Evolutionary conservation across 2,113 vertebrate species (phyloP), one percentile per base, ranked within the genome.

Genomic region (Orientallactaga bullata): DNA sequence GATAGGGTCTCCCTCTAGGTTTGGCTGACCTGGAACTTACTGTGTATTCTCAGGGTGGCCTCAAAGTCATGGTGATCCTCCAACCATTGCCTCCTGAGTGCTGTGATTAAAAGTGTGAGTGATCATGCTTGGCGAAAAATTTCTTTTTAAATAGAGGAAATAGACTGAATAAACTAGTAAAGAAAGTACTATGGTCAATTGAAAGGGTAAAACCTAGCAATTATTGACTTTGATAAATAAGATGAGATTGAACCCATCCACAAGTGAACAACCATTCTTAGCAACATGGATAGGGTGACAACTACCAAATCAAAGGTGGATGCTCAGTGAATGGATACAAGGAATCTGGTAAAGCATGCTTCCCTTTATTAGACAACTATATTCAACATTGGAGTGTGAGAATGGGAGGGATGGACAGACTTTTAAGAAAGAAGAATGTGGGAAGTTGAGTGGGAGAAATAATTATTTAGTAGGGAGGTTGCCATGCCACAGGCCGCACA

Each of bases 341-440:
- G 16, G 17, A 58, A 71, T n/a, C 51, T 42, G 76, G 32, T 55
- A 20, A 76, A 61, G 10, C 7, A 23, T 51, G 20, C 60, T 32
- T 13, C 21, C 7, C 11, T 11, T 0, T 23, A n/a, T 2, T 24
- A 55, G 23, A 37, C 74, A 63, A 61, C 9, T 55, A 9, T 55
- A 9, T 21, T 78, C 17, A 9, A 55, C 47, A 55, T 5, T 28
- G 20, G 7, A 60, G 15, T 26, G 4, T 68, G 61, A 77, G 20
- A 12, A 63, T 10, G 3, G 82, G 16, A 63, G 3, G 2, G 17
- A 2, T 28, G 7, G 12, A 47, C 4, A 13, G 11, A 5, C n/a
- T n/a, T n/a, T n/a, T n/a, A n/a, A n/a, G n/a, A n/a, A n/a, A n/a
- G 60, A 79, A 89, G 11, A 76, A 2, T 13, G 3, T 58, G 13